A percentile compares a stretch with the other conserved stretches of the same genome.
Evolutionary conservation across 2,113 vertebrate species (phyloP).

Genomic region (Cavia porcellus): DNA sequence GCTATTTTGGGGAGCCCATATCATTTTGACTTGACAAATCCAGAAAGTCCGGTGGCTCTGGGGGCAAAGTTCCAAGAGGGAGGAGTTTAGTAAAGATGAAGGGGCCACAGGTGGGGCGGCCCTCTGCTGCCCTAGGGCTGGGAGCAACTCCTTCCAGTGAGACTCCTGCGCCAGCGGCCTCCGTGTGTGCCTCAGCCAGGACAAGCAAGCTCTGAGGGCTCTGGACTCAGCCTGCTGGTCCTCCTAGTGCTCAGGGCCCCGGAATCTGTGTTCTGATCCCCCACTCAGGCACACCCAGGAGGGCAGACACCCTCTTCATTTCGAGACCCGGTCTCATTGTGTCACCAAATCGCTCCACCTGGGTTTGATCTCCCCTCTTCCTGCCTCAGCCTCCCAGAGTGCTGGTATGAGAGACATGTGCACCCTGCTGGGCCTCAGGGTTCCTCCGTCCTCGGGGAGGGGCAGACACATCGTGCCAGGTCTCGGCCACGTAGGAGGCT

Average conservation of each 20-base stretch:
- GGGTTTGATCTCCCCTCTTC: background rate
- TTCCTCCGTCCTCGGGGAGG: background rate
- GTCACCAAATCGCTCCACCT: background rate
- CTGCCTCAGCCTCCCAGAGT: background rate
- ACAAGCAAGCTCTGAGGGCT: background rate
- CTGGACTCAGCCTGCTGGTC: background rate
- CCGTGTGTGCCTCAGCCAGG: accelerated
- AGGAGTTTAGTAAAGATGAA: background rate
- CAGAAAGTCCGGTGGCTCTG: background rate
- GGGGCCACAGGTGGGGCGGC: accelerated
- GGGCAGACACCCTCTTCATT: background rate
- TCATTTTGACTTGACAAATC: background rate
- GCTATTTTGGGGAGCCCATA: background rate
- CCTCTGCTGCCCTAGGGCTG: accelerated
- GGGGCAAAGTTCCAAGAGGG: background rate
- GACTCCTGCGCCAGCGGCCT: background rate
- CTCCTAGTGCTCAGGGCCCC: background rate
- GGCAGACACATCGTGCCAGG: background rate
- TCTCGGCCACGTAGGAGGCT: accelerated
- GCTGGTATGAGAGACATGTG: background rate
- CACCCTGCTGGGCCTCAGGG: accelerated
- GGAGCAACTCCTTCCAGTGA: background rate
- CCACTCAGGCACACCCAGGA: background rate
- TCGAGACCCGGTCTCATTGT: background rate
- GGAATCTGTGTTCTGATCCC: background rate